A percentile compares a stretch with the other conserved stretches of the same genome.
Conservation (phyloP, 1,140 invertebrate genomes). For the Lepidurus packardi region DNA sequence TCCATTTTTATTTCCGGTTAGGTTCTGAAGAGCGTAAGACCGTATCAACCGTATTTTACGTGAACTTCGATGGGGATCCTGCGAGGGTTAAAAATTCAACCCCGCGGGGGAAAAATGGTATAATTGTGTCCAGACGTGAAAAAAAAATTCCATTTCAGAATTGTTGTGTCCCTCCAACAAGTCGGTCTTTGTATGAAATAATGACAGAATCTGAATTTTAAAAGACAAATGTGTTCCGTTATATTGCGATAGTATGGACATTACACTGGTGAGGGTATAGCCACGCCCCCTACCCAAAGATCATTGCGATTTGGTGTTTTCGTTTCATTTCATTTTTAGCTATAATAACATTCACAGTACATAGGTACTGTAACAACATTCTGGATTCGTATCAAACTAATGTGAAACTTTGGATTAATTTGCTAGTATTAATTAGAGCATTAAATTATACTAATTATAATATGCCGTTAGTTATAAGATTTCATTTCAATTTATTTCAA, state of each 20-base stretch:
- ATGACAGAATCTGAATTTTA: constrained; percentile 19
- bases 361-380: no score
- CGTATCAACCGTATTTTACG: no score
- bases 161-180: constrained; percentile 8
- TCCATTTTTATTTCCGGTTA: background rate
- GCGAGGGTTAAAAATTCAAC: no score
- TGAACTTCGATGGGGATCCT: no score
- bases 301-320: background rate
- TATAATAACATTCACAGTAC: background rate
- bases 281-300: background rate
- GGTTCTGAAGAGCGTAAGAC: background rate
- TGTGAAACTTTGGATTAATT: no score
- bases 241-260: constrained; percentile 12
- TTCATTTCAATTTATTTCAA: background rate
- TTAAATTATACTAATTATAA: no score
- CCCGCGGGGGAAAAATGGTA: no score
- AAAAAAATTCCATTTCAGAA: background rate
- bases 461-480: no score
- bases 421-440: no score
- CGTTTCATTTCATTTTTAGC: background rate
- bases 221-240: constrained; percentile 5
- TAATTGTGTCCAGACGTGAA: no score
- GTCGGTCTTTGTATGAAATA: constrained; percentile 22
- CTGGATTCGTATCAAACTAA: no score
- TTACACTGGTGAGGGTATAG: background rate